Base-by-base conservation (phyloP, 2,888 invertebrate species). In the Drosophila seclusa region DNA sequence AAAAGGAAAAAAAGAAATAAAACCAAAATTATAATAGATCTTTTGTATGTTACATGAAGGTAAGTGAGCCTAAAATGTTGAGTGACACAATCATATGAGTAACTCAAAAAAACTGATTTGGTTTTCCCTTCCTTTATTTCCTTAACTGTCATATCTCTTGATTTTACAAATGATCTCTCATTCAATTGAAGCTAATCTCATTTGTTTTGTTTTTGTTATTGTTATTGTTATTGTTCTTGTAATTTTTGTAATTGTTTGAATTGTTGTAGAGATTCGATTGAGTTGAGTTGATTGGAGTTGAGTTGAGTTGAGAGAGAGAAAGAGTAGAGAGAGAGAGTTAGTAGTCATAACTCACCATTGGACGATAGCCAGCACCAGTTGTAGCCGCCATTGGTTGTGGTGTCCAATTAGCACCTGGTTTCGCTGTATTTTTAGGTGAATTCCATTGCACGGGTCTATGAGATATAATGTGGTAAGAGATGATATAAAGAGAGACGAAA, bases 361-460 rank as follows among this genome's bases (percentile, higher is more conserved):
- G 97, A 93, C 97, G 95, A 94, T 97, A 97, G 86, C 96, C 96
- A 74, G 96, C 97, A 87, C 97, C 97, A 67, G 97, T 97, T 76
- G 97, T 97, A 71, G 97, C 97, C 87, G 97, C 97, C 96, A 97
- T 97, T 45, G 97, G 97, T 93, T 97, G 97, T 76, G 97, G 97
- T 85, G 95, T 96, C 97, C 97, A 97, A 81, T 96, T 95, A 90
- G 94, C 94, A 83, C 96, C 96, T 45, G 96, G 95, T 94, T 97
- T 97, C 80, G 96, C 96, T 71, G 96, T 95, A 93, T 96, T 97
- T 94, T 97, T 97, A 78, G 97, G 97, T 73, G 97, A 97, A 93
- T 96, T 97, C 97, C 97, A 97, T 94, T 97, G 97, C 94, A 97
- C 96, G 91, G 97, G 96, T 94, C 97, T 97, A 91, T 83, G 91